Evolutionary conservation across 1,140 invertebrate genomes (phyloP), one percentile per base, ranked within the genome.

Genomic region (Dendroctonus valens): DNA sequence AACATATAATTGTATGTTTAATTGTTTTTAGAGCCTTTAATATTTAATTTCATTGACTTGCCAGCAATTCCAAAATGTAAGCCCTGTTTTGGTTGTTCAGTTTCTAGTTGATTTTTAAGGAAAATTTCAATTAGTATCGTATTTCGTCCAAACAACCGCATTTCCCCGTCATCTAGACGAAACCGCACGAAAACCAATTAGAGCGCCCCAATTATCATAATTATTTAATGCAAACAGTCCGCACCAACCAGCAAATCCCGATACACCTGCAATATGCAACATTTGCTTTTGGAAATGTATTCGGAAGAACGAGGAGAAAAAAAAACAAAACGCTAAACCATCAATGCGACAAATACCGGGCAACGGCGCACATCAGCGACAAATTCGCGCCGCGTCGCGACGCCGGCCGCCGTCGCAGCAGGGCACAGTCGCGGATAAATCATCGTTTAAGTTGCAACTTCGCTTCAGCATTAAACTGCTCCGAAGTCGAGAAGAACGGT

Each of bases 261-360:
- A 14, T 58, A 8, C 26, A 59, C 42, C 58, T 49, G 58, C 46
- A 59, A 59, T 49, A 59, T 59, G 58, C 58, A 59, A 52, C 53
- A 58, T 58, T 58, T 46, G 15, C 55, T 40, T 58, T 58, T 39
- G 8, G 15, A 15, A 40, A 55, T 41, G 7, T 41, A 40, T 55
- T 41, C 52, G 38, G 38, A 40, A 54, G 14, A 38, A 26, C 42
- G 49, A 44, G 39, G 11, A 49, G 9, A 46, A 53, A 14, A n/a
- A 59, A 61, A 60, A 60, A 50, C 15, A 51, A 53, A 60, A 60
- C n/a, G 38, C 46, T 52, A 61, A 61, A 61, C 50, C 59, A 61
- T 53, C 59, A 61, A 61, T 61, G 59, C 59, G 59, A 61, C 59
- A 61, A 61, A 61, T 61, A 26, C 59, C 59, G 41, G 59, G 59